Evolutionary conservation across 2,888 invertebrate species (phyloP).

Genomic region (Andrena minutula): DNA sequence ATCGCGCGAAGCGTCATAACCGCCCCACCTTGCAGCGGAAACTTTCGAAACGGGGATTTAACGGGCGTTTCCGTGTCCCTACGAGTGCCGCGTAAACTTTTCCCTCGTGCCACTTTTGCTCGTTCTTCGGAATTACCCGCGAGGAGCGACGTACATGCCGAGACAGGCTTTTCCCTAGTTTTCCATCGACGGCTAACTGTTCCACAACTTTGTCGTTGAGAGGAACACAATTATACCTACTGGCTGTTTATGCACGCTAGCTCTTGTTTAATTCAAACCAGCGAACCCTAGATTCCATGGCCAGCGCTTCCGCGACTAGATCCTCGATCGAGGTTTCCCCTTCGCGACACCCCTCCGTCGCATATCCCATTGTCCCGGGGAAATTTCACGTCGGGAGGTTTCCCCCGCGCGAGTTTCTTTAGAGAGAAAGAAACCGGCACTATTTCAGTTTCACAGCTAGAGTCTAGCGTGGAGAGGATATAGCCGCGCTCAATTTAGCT

Average conservation of each 20-base stretch:
- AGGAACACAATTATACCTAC: background rate
- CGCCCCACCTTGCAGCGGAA: background rate
- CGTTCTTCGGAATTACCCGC: background rate
- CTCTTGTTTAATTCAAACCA: background rate
- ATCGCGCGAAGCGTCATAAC: background rate
- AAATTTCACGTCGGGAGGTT: background rate
- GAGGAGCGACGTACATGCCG: background rate
- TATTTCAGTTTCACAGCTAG: background rate
- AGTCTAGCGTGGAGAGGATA: background rate
- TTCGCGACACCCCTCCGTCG: background rate
- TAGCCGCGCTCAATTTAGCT: constrained; percentile 42
- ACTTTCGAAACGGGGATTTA: background rate
- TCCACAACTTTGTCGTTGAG: background rate
- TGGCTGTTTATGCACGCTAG: background rate
- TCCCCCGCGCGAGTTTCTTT: background rate
- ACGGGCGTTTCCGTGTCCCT: background rate
- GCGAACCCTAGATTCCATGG: background rate
- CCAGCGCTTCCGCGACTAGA: constrained; percentile 5
- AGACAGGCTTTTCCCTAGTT: background rate
- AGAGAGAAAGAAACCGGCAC: background rate
- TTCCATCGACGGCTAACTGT: background rate
- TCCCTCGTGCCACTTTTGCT: background rate
- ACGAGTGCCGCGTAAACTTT: background rate
- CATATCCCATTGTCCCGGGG: too few species aligned
- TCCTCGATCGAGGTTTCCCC: background rate